Conservation (phyloP, 2,888 invertebrate genomes). For the Ichneumoninae sp. region DNA sequence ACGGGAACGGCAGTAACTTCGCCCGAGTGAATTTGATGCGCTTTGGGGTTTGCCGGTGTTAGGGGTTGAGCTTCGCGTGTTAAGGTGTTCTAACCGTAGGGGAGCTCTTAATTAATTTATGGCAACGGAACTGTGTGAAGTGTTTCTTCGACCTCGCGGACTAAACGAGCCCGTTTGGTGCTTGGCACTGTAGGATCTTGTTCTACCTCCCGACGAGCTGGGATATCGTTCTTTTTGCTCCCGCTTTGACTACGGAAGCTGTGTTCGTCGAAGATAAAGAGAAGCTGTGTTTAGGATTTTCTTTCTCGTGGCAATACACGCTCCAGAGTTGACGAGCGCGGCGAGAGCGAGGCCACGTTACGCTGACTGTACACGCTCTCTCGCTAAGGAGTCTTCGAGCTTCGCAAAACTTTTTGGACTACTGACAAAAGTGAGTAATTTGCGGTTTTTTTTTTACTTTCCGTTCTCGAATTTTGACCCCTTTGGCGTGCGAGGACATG, state of each 20-base stretch:
- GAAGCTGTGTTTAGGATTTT: background rate
- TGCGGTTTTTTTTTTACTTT: background rate
- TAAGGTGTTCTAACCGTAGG: constrained; percentile 1
- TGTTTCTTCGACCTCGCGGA: constrained; percentile 41
- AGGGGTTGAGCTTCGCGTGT: constrained; percentile 28
- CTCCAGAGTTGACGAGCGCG: background rate
- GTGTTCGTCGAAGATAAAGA: background rate
- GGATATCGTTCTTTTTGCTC: constrained; percentile 4
- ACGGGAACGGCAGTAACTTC: constrained; percentile 39
- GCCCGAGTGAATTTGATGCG: constrained; percentile 54
- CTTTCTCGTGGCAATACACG: background rate
- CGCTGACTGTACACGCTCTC: background rate
- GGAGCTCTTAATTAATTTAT: constrained; percentile 54
- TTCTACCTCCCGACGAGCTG: constrained; percentile 1
- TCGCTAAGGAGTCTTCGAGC: background rate
- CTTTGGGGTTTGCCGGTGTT: constrained; percentile 33
- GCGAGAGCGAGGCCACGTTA: background rate
- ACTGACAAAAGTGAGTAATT: constrained; percentile 39
- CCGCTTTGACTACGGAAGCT: background rate
- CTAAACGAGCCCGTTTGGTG: constrained; percentile 8
- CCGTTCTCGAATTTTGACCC: background rate
- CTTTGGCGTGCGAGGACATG: background rate
- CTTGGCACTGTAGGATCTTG: background rate
- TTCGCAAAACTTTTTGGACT: constrained; percentile 2
- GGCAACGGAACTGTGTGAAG: constrained; percentile 51